A percentile compares a stretch with the other conserved stretches of the same genome.
Conservation (phyloP, 2,113 vertebrate genomes). For the Lichenostomus cassidix region DNA sequence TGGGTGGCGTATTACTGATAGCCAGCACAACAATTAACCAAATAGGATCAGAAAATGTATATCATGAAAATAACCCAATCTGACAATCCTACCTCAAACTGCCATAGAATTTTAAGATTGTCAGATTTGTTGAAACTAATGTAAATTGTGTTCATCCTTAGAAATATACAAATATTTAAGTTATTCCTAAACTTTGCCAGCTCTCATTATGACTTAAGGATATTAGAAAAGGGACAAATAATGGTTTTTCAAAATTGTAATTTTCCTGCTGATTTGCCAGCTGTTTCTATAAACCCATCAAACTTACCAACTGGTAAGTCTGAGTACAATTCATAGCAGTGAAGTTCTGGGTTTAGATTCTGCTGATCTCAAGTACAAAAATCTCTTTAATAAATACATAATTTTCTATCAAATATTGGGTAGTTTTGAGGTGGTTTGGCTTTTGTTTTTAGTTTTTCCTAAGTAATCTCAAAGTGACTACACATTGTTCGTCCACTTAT, state of each 20-base stretch:
- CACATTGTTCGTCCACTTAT: neutral
- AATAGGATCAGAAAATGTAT: neutral
- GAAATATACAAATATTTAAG: neutral
- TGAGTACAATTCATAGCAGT: conserved; percentile 30
- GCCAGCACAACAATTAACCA: neutral
- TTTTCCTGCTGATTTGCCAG: conserved; percentile 74
- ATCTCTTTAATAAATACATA: neutral
- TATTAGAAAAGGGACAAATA: neutral
- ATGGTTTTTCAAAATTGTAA: conserved; percentile 71
- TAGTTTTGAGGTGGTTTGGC: neutral
- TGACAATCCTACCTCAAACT: accelerated
- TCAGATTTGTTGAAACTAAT: neutral
- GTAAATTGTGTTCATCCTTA: neutral
- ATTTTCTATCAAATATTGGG: neutral
- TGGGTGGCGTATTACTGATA: neutral
- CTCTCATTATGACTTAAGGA: neutral
- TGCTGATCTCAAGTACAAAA: conserved; percentile 29
- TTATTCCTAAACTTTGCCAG: neutral
- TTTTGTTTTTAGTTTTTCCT: neutral
- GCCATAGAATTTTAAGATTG: neutral
- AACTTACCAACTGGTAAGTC: conserved; percentile 54
- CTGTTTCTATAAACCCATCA: conserved; percentile 67
- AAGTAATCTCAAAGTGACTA: neutral
- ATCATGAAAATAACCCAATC: neutral
- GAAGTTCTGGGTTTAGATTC: conserved; percentile 39